These are phyloP conservation scores for Hypercompe scribonia DNA, from an alignment of 2,888 invertebrate species.

Conservation along the genomic window DNA sequence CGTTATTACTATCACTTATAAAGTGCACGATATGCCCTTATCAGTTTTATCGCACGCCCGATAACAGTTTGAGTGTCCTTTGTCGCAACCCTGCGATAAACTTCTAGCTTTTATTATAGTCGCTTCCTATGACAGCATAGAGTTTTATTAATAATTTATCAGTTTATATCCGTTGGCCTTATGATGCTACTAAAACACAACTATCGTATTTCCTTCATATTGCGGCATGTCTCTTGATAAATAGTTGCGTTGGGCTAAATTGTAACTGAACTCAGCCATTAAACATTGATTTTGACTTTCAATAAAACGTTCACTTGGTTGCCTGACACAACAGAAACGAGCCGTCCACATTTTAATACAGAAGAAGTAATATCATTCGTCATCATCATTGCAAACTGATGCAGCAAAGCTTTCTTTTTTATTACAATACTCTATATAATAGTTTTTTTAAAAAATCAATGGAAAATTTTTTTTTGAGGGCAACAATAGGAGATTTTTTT, in stretches of 20 bases:
- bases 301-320: background rate
- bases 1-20: conserved; percentile 50
- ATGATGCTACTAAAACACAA: conserved; percentile 34
- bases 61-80: conserved; percentile 40
- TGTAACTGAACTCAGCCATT: background rate
- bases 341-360: background rate
- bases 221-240: background rate
- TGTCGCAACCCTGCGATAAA: conserved; percentile 48
- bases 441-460: background rate
- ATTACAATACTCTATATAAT: background rate
- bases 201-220: conserved; percentile 31
- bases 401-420: background rate
- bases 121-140: conserved; percentile 43
- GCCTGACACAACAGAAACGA: background rate
- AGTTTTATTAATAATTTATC: conserved; percentile 44
- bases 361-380: background rate
- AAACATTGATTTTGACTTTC: background rate
- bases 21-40: conserved; percentile 44
- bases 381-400: background rate
- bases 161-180: conserved; percentile 45
- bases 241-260: background rate
- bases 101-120: conserved; percentile 30
- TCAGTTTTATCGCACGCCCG: conserved; percentile 45
- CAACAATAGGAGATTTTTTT: background rate
- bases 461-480: background rate